A percentile compares a stretch with the other conserved stretches of the same genome.
Evolutionary conservation across 2,797 vertebrate genomes (phyloP).

Genomic region (Enteromius anoplus): DNA sequence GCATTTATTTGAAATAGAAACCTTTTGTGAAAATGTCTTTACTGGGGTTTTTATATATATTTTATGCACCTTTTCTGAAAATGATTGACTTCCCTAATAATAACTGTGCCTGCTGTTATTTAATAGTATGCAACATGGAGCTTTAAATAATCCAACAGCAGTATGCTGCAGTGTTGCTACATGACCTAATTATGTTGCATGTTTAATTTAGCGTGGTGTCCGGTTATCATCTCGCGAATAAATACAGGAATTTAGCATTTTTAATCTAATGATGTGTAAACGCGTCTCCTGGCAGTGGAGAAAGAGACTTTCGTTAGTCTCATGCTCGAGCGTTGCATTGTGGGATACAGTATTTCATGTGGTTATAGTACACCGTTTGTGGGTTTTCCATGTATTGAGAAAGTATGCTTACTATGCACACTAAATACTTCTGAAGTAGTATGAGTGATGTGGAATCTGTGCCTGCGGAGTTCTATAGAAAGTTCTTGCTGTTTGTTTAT

Average conservation of each 20-base stretch:
- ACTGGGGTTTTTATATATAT: too few relatives aligned
- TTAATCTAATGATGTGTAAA: neutral
- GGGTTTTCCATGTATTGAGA: too few relatives aligned
- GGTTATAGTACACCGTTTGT: neutral
- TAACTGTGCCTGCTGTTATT: neutral
- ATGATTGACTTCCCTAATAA: too few relatives aligned
- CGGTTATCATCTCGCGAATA: neutral
- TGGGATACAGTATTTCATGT: neutral
- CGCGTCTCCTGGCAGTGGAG: neutral
- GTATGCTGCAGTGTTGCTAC: neutral
- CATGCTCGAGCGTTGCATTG: neutral
- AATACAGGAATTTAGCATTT: neutral
- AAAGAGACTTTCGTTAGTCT: neutral
- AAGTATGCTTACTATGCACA: neutral
- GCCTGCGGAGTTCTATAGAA: neutral
- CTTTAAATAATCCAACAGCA: neutral
- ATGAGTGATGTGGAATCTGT: neutral
- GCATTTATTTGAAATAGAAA: neutral
- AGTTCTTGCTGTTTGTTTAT: neutral
- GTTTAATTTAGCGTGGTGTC: neutral
- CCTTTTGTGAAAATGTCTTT: neutral
- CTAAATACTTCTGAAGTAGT: neutral
- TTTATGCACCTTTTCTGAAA: too few relatives aligned
- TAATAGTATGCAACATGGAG: neutral
- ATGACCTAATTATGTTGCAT: constrained; percentile 11